Evolutionary conservation across 2,797 vertebrate species (phyloP), one percentile per base, ranked within the genome.

Genomic region (Myotis findleyi): DNA sequence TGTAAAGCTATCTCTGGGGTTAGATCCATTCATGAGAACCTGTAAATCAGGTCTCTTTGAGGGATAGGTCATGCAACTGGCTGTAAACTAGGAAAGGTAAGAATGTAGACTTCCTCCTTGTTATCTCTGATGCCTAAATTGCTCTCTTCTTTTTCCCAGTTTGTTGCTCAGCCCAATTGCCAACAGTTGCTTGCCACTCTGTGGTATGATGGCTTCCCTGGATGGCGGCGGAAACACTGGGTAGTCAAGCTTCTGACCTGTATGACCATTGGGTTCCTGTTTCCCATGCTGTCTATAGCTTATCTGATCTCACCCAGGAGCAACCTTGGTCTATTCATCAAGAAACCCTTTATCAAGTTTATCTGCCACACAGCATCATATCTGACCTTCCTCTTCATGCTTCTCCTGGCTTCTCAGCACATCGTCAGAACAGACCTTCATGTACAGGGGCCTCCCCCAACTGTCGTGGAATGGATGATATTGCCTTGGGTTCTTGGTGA

Each of bases 311-410:
- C 99, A 73, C 99, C 99, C 23, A 99, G 99, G 97, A 99, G 99
- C 97, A 98, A 99, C 80, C 98, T 99, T 97, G 99, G 99, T 91
- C 98, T 99, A 93, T 99, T 99, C 99, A 99, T 99, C 98, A 99
- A 99, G 99, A 99, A 99, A 98, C 99, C 99, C 95, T 99, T 99
- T 98, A 99, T 99, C 98, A 99, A 99, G 98, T 99, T 99, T 98
- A 99, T 99, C 98, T 99, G 99, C 96, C 99, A 99, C 98, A 99
- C 99, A 0, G 99, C 99, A 51, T 99, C 99, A 85, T 99, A 99
- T 98, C 98, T 99, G 98, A 99, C 99, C 92, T 99, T 99, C 98
- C 99, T 99, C 97, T 99, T 99, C 99, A 98, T 99, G 96, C 98
- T 99, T 96, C 99, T 99, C 96, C 98, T 99, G 97, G 99, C 99